Conservation (phyloP, 1,140 invertebrate species). For the Drosophila orena region DNA sequence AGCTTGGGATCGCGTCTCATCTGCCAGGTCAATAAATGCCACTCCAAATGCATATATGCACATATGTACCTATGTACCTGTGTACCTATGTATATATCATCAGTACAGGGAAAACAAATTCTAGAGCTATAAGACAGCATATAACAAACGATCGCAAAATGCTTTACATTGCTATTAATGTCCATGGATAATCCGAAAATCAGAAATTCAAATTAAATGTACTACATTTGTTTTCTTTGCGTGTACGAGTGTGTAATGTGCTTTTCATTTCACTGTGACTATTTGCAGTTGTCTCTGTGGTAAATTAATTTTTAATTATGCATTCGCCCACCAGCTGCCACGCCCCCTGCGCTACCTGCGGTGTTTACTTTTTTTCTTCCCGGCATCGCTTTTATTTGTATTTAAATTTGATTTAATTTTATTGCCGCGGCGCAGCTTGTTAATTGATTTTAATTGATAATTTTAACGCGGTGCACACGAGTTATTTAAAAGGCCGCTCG, state of each 20-base stretch:
- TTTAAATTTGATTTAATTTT: conserved; percentile 38
- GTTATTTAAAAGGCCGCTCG: conserved; percentile 29
- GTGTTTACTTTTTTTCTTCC: conserved; percentile 76
- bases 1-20: neutral
- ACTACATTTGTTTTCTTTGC: neutral
- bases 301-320: conserved; percentile 80
- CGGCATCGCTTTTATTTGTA: conserved; percentile 55
- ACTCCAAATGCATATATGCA: neutral
- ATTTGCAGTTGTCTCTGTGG: conserved; percentile 38
- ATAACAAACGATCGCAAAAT: neutral
- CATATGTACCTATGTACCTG: too few relatives aligned
- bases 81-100: neutral
- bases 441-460: conserved; percentile 80
- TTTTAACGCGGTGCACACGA: conserved; percentile 35
- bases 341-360: conserved; percentile 18
- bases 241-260: conserved; percentile 8
- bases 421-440: conserved; percentile 14
- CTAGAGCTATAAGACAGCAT: neutral
- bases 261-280: conserved; percentile 26
- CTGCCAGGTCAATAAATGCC: conserved; percentile 31
- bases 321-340: conserved; percentile 1
- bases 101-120: neutral
- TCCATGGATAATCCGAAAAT: too few relatives aligned
- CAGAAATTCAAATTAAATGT: too few relatives aligned
- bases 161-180: neutral